phyloP scores from a whole-genome alignment of 2,888 invertebrate species.

The Herminia tarsipennalis region DNA sequence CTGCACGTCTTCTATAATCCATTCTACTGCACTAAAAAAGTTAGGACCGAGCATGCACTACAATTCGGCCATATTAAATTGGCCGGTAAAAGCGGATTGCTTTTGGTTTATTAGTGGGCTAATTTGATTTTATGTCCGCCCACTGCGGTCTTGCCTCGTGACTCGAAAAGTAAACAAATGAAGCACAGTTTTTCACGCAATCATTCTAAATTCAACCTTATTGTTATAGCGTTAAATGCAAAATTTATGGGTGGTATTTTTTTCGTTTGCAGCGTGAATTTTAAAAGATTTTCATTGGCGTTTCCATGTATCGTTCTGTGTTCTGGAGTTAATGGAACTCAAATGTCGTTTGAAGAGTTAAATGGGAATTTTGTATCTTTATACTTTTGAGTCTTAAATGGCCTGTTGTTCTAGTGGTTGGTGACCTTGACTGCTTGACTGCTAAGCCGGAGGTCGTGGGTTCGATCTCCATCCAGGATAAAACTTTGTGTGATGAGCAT shows the following conservation, averaged over 20 bases:
- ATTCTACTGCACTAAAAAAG: constrained; percentile 39
- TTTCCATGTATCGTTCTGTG: constrained; percentile 7
- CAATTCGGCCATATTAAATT: constrained; percentile 62
- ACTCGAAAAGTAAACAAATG: constrained; percentile 72
- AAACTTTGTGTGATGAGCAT: too few relatives aligned
- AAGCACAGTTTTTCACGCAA: constrained; percentile 33
- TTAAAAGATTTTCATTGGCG: constrained; percentile 25
- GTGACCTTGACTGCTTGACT: too few relatives aligned
- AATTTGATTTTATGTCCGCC: constrained; percentile 77
- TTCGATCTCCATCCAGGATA: too few relatives aligned
- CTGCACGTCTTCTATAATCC: constrained; percentile 33
- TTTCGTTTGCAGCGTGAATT: constrained; percentile 7
- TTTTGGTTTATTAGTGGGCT: constrained; percentile 77
- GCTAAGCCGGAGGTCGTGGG: too few relatives aligned
- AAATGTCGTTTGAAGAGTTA: too few relatives aligned
- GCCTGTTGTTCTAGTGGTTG: too few relatives aligned
- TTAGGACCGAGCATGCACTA: constrained; percentile 35
- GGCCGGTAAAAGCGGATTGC: constrained; percentile 67
- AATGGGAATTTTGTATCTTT: too few relatives aligned
- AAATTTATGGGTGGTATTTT: constrained; percentile 5
- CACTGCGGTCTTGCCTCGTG: constrained; percentile 62
- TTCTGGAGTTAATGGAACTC: too few relatives aligned
- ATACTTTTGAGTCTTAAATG: too few relatives aligned
- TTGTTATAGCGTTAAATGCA: not conserved
- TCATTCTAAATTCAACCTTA: constrained; percentile 27